phyloP scores from a whole-genome alignment of 2,888 invertebrate species.

The Nephrocerus scutellatus region DNA sequence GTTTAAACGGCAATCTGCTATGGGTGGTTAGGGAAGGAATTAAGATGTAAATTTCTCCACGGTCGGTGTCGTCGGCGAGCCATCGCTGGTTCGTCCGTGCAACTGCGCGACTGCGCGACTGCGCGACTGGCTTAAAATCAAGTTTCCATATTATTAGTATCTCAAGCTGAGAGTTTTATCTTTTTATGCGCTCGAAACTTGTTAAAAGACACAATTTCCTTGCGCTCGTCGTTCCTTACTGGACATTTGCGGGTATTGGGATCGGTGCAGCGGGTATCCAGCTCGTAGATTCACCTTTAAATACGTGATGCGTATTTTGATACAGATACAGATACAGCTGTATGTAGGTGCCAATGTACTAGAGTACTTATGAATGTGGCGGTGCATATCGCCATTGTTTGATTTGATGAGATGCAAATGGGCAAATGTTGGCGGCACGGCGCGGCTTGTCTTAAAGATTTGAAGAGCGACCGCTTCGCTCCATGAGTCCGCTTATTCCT shows the following conservation, averaged over 20 bases:
- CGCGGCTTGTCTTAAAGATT: constrained; percentile 24
- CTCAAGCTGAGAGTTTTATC: constrained; percentile 26
- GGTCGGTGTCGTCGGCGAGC: constrained; percentile 24
- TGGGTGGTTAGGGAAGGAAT: constrained; percentile 24
- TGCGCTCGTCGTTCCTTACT: constrained; percentile 20
- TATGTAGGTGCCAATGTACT: too few species aligned
- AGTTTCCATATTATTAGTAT: constrained; percentile 23
- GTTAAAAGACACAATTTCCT: constrained; percentile 24
- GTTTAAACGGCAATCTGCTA: constrained; percentile 24
- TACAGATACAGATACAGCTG: too few species aligned
- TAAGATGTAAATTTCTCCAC: constrained; percentile 25
- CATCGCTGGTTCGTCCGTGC: too few species aligned
- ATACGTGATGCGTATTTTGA: too few species aligned
- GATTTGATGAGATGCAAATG: constrained; percentile 28
- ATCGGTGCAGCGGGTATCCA: constrained; percentile 9
- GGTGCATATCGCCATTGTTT: too few species aligned
- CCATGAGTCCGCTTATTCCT: too few species aligned
- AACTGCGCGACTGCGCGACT: too few species aligned
- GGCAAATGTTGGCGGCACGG: constrained; percentile 24
- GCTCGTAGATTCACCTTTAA: too few species aligned
- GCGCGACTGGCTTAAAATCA: constrained; percentile 24
- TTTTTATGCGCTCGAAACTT: constrained; percentile 23
- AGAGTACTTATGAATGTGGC: too few species aligned
- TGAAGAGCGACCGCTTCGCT: too few species aligned
- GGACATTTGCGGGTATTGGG: constrained; percentile 7